Conservation (phyloP, 2,797 vertebrate species). For the Anniella stebbinsi region DNA sequence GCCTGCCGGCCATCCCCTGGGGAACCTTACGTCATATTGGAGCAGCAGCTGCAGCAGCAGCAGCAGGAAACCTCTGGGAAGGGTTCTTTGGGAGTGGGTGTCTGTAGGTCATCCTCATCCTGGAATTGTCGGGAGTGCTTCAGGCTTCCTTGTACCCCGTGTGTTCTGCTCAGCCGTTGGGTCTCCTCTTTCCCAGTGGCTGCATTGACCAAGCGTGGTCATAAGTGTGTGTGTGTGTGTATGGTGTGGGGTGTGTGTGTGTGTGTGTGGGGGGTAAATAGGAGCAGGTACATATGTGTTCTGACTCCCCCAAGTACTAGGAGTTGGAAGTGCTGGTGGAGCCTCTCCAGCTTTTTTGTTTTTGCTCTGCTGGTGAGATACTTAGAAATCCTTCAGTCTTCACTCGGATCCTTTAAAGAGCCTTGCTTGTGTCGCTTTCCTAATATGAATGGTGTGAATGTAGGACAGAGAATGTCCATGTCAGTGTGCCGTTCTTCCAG, state of each 20-base stretch:
- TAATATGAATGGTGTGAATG: neutral
- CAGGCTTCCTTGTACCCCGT: too few relatives aligned
- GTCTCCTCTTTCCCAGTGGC: too few relatives aligned
- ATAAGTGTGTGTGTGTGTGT: too few relatives aligned
- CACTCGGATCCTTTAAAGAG: neutral
- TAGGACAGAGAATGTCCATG: neutral
- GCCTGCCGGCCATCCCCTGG: neutral
- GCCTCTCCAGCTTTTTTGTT: too few relatives aligned
- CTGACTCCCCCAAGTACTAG: neutral
- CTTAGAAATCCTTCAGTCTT: neutral
- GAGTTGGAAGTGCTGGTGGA: neutral
- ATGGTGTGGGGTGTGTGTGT: neutral
- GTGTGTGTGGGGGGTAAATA: neutral
- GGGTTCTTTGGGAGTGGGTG: neutral
- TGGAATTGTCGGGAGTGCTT: neutral
- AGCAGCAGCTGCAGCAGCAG: conserved; percentile 39
- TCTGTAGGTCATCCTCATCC: neutral
- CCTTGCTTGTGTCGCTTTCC: neutral
- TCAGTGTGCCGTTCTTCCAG: neutral
- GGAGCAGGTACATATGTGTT: neutral
- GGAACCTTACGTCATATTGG: neutral
- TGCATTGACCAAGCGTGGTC: too few relatives aligned
- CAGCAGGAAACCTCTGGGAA: conserved; percentile 57
- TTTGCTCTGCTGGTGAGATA: neutral
- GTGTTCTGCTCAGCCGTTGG: neutral